Conservation (phyloP, 2,797 vertebrate species). For the Myotis pilosus region DNA sequence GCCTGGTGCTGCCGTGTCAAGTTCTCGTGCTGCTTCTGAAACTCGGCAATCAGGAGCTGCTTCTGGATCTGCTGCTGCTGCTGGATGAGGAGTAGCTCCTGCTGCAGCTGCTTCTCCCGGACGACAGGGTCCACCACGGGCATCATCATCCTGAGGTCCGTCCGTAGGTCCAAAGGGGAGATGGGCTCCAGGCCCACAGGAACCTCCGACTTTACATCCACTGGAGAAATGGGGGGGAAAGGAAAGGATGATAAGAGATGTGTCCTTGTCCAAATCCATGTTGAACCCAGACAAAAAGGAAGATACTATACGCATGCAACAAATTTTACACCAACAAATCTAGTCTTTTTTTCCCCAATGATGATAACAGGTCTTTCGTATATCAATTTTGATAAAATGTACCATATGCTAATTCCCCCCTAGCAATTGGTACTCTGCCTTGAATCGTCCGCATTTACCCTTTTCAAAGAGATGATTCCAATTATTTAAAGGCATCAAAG, state of each 20-base stretch:
- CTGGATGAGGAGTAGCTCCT: conserved; percentile 96
- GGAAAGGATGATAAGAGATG: background rate
- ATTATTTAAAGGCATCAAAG: background rate
- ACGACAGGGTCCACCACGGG: conserved; percentile 92
- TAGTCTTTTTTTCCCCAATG: background rate
- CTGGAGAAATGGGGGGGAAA: conserved; percentile 75
- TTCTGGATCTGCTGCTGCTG: conserved; percentile 99
- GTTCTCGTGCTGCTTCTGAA: conserved; percentile 99
- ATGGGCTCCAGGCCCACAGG: conserved; percentile 90
- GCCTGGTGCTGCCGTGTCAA: conserved; percentile 98
- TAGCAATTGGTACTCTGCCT: background rate
- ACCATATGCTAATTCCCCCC: background rate
- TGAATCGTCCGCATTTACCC: background rate
- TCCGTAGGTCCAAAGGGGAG: conserved; percentile 94
- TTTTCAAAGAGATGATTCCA: conserved; percentile 14
- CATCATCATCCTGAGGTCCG: conserved; percentile 95
- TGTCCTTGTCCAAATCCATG: background rate
- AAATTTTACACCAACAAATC: background rate
- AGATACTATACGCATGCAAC: background rate
- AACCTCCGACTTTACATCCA: conserved; percentile 94
- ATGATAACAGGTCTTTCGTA: background rate
- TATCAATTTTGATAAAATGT: background rate
- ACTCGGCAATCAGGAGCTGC: conserved; percentile 97
- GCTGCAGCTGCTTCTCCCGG: conserved; percentile 96
- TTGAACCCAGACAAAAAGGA: background rate